These are phyloP conservation scores for Lepidurus arcticus DNA, from an alignment of 1,140 invertebrate species.

Conservation along the genomic window DNA sequence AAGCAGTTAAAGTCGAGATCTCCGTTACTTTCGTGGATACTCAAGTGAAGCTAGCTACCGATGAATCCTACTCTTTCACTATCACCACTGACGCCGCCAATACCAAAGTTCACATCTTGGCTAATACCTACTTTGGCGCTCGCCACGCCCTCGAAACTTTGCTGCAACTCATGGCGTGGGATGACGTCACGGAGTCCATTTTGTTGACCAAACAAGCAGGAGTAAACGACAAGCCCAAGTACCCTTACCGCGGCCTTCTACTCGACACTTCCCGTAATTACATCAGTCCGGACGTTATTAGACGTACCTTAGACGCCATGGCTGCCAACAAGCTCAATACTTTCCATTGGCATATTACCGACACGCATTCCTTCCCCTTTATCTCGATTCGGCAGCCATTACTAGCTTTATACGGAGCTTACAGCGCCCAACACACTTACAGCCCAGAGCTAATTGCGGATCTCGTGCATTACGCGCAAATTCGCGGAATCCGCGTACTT, in stretches of 20 bases:
- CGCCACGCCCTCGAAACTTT: slow-evolving; percentile 73
- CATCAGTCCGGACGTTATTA: slow-evolving; percentile 59
- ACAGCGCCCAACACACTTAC: slow-evolving; percentile 62
- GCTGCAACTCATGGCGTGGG: slow-evolving; percentile 56
- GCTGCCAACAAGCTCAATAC: slow-evolving; percentile 72
- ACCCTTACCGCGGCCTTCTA: slow-evolving; percentile 66
- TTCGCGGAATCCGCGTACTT: slow-evolving; percentile 66
- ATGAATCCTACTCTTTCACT: slow-evolving; percentile 30
- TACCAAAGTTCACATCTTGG: slow-evolving; percentile 53
- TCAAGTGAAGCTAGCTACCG: slow-evolving; percentile 4
- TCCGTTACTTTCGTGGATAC: slow-evolving; percentile 9
- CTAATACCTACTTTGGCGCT: slow-evolving; percentile 63
- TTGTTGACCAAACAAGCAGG: slow-evolving; percentile 41
- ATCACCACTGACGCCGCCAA: slow-evolving; percentile 7
- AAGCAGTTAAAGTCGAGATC: not conserved
- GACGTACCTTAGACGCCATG: slow-evolving; percentile 72
- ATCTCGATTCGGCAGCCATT: slow-evolving; percentile 60
- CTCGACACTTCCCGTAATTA: slow-evolving; percentile 73
- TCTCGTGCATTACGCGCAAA: slow-evolving; percentile 62
- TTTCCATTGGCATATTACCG: slow-evolving; percentile 87
- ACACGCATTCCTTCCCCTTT: slow-evolving; percentile 78
- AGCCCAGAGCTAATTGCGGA: slow-evolving; percentile 59
- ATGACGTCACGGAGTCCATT: slow-evolving; percentile 29
- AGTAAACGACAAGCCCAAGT: slow-evolving; percentile 63
- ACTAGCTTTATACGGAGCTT: slow-evolving; percentile 65